Percentiles rank a stretch among this genome's conserved stretches.
These are phyloP conservation scores for Poicephalus meyeri DNA, from an alignment of 2,113 vertebrate genomes.

Conservation along the genomic window DNA sequence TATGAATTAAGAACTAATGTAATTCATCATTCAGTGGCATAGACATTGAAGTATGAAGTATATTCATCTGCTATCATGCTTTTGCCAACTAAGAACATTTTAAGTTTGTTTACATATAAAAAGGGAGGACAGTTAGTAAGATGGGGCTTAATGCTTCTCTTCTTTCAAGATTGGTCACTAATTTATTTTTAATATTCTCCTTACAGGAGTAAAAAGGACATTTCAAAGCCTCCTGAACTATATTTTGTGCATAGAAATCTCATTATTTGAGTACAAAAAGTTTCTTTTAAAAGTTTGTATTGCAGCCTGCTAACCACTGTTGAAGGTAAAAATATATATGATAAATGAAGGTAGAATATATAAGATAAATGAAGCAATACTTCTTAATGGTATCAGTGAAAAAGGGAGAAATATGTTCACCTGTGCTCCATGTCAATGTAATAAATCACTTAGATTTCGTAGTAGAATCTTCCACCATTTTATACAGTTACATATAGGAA, in stretches of 20 bases:
- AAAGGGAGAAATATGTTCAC: conserved; percentile 64
- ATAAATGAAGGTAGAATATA: conserved; percentile 56
- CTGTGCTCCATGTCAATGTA: conserved; percentile 34
- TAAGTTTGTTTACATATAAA: background rate
- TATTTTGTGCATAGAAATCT: background rate
- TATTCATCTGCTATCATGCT: background rate
- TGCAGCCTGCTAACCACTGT: conserved; percentile 20
- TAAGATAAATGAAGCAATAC: conserved; percentile 71
- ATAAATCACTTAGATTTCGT: conserved; percentile 66
- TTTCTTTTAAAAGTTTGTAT: conserved; percentile 45
- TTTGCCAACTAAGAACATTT: background rate
- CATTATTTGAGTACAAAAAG: conserved; percentile 20
- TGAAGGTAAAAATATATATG: conserved; percentile 57
- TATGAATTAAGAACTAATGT: background rate
- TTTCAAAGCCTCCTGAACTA: background rate
- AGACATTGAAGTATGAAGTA: background rate
- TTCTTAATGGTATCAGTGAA: conserved; percentile 57
- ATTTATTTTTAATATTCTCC: background rate
- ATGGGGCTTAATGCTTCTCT: background rate
- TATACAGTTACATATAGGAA: background rate
- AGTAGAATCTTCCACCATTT: conserved; percentile 30
- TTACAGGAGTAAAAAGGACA: background rate
- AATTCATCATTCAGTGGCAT: background rate
- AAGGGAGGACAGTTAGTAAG: background rate
- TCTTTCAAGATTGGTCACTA: background rate